Conservation (phyloP, 2,113 vertebrate genomes). For the Acrocephalus kingi region DNA sequence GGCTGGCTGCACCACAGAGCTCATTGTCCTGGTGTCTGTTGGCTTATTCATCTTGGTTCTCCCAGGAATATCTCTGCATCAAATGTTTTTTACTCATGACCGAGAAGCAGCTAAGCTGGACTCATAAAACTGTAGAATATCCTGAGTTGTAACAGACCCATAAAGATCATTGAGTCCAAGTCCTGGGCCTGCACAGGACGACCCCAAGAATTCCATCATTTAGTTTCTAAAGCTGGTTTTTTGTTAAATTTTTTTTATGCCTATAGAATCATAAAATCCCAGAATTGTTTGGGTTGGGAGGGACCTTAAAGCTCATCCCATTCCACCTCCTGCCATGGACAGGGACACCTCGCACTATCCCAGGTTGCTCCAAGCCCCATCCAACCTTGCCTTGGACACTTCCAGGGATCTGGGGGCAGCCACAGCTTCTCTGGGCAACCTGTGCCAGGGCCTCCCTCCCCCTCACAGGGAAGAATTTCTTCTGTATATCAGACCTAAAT, state of each 20-base stretch:
- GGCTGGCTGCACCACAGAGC: background rate
- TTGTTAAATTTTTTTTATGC: background rate
- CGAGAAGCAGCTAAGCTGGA: background rate
- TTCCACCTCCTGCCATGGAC: fast-evolving
- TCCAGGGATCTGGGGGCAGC: background rate
- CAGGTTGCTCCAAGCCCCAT: fast-evolving
- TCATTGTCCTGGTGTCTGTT: fast-evolving
- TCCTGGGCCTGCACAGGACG: background rate
- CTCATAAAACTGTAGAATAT: background rate
- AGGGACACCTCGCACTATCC: background rate
- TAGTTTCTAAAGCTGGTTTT: background rate
- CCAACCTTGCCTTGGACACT: background rate
- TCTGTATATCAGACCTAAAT: background rate
- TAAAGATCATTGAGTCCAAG: fast-evolving
- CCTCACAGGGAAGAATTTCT: background rate
- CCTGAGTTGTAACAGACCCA: background rate
- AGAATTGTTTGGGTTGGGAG: background rate
- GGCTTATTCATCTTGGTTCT: background rate
- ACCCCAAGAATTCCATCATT: background rate
- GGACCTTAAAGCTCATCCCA: fast-evolving
- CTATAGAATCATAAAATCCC: background rate
- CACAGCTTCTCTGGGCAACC: background rate
- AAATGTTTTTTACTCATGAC: background rate
- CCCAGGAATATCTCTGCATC: fast-evolving
- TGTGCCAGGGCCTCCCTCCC: fast-evolving